phyloP scores from a whole-genome alignment of 2,113 vertebrate genomes.

The Hydropotes inermis region DNA sequence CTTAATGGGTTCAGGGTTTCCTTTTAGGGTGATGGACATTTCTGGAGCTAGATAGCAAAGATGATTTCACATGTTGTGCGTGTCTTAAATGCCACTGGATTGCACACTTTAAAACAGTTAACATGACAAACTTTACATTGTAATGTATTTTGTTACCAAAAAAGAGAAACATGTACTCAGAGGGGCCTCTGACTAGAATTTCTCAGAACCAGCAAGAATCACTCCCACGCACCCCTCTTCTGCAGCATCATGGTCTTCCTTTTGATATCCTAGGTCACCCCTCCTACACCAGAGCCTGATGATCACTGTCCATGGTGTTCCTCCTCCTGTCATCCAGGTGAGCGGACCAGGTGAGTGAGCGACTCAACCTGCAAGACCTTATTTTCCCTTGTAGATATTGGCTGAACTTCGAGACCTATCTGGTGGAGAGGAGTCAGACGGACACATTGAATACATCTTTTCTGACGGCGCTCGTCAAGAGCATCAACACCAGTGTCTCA shows the following conservation, averaged over 20 bases:
- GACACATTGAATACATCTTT: not conserved
- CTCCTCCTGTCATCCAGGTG: not conserved
- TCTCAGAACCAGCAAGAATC: not conserved
- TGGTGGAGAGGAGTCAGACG: not conserved
- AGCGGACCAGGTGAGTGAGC: not conserved
- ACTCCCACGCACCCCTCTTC: not conserved
- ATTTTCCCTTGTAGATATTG: constrained; percentile 54
- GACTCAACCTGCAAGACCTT: not conserved
- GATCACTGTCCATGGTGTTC: too few relatives aligned
- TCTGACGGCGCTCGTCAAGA: constrained; percentile 51
- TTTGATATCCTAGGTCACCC: not conserved
- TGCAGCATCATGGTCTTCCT: not conserved
- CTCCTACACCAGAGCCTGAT: not conserved
- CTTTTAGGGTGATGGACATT: not conserved
- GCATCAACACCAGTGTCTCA: constrained; percentile 25
- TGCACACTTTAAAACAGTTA: not conserved
- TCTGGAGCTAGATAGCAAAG: not conserved
- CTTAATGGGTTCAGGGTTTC: not conserved
- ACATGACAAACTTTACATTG: not conserved
- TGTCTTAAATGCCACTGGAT: not conserved
- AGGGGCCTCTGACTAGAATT: not conserved
- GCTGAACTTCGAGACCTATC: constrained; percentile 26
- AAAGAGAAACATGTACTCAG: not conserved
- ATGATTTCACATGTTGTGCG: too few relatives aligned
- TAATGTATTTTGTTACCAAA: not conserved